Conservation (phyloP, 2,888 invertebrate genomes). For the Pachycephus smyrnensis region DNA sequence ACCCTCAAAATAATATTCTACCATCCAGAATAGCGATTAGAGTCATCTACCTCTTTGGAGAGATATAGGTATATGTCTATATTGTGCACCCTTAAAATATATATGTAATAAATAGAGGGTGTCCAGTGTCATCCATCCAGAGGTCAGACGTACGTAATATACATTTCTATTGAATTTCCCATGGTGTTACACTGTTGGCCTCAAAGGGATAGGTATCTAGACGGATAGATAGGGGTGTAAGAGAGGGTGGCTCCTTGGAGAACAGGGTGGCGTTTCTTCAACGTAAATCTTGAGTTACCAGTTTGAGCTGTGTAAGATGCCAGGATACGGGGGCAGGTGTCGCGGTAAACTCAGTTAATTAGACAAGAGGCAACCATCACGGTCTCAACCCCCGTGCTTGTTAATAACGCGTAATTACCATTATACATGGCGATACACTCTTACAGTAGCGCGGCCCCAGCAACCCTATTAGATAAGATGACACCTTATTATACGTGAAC, state of each 20-base stretch:
- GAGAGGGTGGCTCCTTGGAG: not conserved
- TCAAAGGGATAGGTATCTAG: not conserved
- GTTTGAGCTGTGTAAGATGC: constrained; percentile 62
- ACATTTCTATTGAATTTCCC: not conserved
- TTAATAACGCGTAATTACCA: constrained; percentile 68
- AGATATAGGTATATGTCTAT: not conserved
- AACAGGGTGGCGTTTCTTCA: constrained; percentile 39
- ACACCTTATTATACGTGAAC: constrained; percentile 65
- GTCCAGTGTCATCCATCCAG: not conserved
- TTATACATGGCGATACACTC: constrained; percentile 67
- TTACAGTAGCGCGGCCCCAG: constrained; percentile 52
- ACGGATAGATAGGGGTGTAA: not conserved
- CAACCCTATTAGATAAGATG: constrained; percentile 67
- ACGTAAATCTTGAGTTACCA: constrained; percentile 65
- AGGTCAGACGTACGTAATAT: not conserved
- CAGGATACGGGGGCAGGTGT: constrained; percentile 65
- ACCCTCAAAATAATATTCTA: not conserved
- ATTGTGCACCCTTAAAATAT: not conserved
- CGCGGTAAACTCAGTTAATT: constrained; percentile 68
- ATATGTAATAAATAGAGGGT: not conserved
- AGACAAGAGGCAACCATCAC: constrained; percentile 67
- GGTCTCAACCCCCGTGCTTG: constrained; percentile 60
- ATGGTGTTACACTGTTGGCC: not conserved
- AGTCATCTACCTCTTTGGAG: not conserved
- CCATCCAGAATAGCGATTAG: not conserved